Percentiles rank a stretch among this genome's conserved stretches.
phyloP scores from a whole-genome alignment of 2,113 vertebrate species.

The Lates calcarifer region DNA sequence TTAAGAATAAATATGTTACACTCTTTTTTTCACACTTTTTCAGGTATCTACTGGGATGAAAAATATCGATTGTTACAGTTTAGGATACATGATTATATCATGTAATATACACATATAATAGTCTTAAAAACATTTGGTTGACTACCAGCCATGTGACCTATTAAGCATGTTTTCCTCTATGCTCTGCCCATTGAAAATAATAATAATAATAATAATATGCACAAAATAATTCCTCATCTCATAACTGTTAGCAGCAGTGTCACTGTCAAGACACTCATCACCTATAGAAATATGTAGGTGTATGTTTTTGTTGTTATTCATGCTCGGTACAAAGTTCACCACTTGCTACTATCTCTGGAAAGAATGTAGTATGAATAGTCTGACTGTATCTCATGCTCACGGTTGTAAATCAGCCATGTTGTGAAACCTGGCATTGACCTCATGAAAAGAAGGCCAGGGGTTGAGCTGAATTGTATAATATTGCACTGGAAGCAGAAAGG shows the following conservation, averaged over 20 bases:
- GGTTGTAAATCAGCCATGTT: neutral
- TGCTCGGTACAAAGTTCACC: slow-evolving; percentile 9
- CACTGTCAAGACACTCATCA: slow-evolving; percentile 16
- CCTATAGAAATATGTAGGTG: slow-evolving; percentile 9
- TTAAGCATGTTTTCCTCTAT: neutral
- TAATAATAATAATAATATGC: neutral
- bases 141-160: neutral
- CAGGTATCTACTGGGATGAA: too few relatives aligned
- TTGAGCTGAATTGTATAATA: slow-evolving; percentile 6
- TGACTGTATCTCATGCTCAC: neutral
- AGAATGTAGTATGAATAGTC: slow-evolving; percentile 23
- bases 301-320: slow-evolving; percentile 15
- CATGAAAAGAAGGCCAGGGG: slow-evolving; percentile 1
- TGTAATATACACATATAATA: neutral
- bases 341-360: neutral
- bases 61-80: too few relatives aligned
- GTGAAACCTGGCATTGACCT: slow-evolving; percentile 20
- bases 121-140: neutral
- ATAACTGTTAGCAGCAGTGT: neutral
- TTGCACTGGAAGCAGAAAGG: slow-evolving; percentile 21
- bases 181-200: neutral
- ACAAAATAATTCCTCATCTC: neutral
- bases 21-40: too few relatives aligned
- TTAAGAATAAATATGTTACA: neutral
- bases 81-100: neutral